Percentiles rank a stretch among this genome's conserved stretches.
Conservation (phyloP, 1,140 invertebrate species). For the Hesperophylax magnus region DNA sequence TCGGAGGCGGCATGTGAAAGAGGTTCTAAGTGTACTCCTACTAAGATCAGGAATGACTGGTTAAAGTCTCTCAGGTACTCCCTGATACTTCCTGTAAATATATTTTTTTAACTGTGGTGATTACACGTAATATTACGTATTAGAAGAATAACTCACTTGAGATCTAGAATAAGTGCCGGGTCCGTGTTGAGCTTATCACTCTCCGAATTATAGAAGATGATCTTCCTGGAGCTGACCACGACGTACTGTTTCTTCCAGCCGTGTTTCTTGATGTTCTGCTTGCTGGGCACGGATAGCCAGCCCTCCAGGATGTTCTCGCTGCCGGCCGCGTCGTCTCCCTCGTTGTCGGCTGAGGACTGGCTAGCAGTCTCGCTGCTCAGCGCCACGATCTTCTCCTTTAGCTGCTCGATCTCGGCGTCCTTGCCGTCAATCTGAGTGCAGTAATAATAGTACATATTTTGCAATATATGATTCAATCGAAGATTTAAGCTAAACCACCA, state of each 20-base stretch:
- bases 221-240: slow-evolving; percentile 96
- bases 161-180: slow-evolving; percentile 94
- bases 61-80: too few relatives aligned
- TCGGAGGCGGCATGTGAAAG: too few relatives aligned
- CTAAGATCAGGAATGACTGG: too few relatives aligned
- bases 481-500: too few relatives aligned
- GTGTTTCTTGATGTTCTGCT: slow-evolving; percentile 94
- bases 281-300: slow-evolving; percentile 95
- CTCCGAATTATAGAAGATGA: slow-evolving; percentile 97
- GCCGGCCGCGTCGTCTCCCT: slow-evolving; percentile 87
- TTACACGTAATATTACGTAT: neutral
- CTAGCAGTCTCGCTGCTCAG: slow-evolving; percentile 91
- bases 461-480: too few relatives aligned
- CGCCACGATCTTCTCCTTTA: slow-evolving; percentile 85
- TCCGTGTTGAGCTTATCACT: slow-evolving; percentile 95
- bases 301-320: slow-evolving; percentile 91
- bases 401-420: slow-evolving; percentile 94
- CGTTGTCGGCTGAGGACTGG: slow-evolving; percentile 90
- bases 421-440: slow-evolving; percentile 83
- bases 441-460: neutral
- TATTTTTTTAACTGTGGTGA: too few relatives aligned
- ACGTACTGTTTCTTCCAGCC: slow-evolving; percentile 98
- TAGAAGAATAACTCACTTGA: slow-evolving; percentile 78
- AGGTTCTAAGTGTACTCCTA: too few relatives aligned
- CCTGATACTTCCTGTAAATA: too few relatives aligned